Evolutionary conservation across 2,113 vertebrate genomes (phyloP), one percentile per base, ranked within the genome.

Genomic region (Crotalus viridis): DNA sequence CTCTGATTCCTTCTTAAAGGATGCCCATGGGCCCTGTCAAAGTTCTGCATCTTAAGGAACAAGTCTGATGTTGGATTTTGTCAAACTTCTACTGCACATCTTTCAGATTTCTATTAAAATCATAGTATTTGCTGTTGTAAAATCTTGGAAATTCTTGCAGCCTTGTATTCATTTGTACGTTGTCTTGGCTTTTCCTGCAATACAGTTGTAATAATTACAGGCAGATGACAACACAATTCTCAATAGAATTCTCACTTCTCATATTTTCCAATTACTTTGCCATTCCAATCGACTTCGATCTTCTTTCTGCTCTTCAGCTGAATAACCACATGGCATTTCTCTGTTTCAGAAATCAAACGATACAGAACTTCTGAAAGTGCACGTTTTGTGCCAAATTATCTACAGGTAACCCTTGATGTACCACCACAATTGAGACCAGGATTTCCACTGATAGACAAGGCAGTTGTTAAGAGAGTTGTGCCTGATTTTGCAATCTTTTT

Each of bases 341-440:
- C 56, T 86, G 15, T 17, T n/a, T 46, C 89, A 95, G 48, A 0
- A 89, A n/a, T 94, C 55, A 90, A 55, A 43, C 33, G 33, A 22
- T 48, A 56, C 0, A 43, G 90, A 89, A 93, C 59, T 93, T 46
- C 91, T 54, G 21, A 92, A 91, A 92, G 55, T 93, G 87, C 89
- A 54, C 39, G 5, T 87, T 21, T 92, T 2, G 7, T 87, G 93
- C 57, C 91, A 94, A 93, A 95, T 33, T 57, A 8, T 81, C 96
- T 95, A n/a, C 28, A 69, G 28, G 28, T 69, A 69, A 4, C n/a
- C 4, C 28, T n/a, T 69, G 61, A 69, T 69, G 12, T 69, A 69
- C 28, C 10, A n/a, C 12, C 28, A n/a, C 61, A 69, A 69, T 69
- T n/a, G 28, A 4, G 4, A 69, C 4, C 61, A 69, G 28, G n/a